phyloP scores from a whole-genome alignment of 2,113 vertebrate species.

The Rhizomys pruinosus region DNA sequence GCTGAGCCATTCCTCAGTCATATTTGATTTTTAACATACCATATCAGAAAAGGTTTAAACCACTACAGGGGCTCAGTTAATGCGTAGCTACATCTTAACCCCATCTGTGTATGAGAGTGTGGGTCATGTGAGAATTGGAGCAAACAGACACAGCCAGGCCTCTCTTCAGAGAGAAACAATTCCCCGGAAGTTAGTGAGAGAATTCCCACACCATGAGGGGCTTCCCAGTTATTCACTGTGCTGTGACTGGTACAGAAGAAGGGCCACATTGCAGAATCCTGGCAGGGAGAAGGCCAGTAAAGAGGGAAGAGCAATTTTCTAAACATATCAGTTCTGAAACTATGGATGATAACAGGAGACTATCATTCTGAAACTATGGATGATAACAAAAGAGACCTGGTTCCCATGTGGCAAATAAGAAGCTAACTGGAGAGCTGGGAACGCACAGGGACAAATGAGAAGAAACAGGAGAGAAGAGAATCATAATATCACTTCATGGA shows the following conservation, averaged over 20 bases:
- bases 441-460: not conserved
- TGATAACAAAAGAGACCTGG: not conserved
- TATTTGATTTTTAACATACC: no score
- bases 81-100: no score
- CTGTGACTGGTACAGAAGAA: not conserved
- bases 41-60: not conserved
- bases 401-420: not conserved
- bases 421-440: not conserved
- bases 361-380: not conserved
- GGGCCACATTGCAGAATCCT: not conserved
- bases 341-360: not conserved
- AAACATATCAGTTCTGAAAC: not conserved
- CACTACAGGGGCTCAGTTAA: not conserved
- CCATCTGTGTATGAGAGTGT: not conserved
- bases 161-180: not conserved
- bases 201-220: not conserved
- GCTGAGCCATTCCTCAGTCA: not conserved
- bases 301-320: not conserved
- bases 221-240: not conserved
- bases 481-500: not conserved
- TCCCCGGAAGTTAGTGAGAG: not conserved
- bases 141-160: not conserved
- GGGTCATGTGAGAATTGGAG: no score
- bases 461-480: constrained; percentile 2
- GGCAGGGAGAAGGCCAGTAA: not conserved